Conservation (phyloP, 2,888 invertebrate species). For the Macrophya alboannulata region DNA sequence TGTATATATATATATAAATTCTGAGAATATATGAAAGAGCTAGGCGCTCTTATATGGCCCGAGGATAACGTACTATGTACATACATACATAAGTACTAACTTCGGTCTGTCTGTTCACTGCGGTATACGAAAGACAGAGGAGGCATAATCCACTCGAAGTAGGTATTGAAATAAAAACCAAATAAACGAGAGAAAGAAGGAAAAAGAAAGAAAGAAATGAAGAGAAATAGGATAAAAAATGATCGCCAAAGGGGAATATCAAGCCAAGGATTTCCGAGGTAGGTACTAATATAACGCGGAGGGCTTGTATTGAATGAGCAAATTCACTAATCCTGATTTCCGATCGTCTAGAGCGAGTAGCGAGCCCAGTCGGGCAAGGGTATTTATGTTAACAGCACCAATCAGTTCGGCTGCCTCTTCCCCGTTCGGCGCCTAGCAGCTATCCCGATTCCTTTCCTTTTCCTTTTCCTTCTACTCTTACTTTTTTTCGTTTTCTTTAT, state of each 20-base stretch:
- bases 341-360: conserved; percentile 68
- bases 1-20: too few species aligned
- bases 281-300: conserved; percentile 16
- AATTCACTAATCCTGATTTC: conserved; percentile 74
- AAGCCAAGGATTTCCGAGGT: conserved; percentile 9
- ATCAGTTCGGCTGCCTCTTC: conserved; percentile 71
- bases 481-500: neutral
- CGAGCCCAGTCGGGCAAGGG: conserved; percentile 49
- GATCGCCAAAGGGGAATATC: neutral
- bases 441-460: neutral
- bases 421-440: neutral
- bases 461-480: neutral
- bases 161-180: neutral
- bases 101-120: neutral
- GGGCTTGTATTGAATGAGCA: conserved; percentile 56
- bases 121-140: neutral
- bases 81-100: too few species aligned
- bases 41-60: too few species aligned
- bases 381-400: conserved; percentile 74
- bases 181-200: neutral
- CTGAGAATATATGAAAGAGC: neutral
- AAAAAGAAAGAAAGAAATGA: neutral
- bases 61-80: neutral
- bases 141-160: neutral
- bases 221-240: neutral